Base-by-base conservation (phyloP, 2,797 vertebrate genomes). In the Tarsius wallacei region DNA sequence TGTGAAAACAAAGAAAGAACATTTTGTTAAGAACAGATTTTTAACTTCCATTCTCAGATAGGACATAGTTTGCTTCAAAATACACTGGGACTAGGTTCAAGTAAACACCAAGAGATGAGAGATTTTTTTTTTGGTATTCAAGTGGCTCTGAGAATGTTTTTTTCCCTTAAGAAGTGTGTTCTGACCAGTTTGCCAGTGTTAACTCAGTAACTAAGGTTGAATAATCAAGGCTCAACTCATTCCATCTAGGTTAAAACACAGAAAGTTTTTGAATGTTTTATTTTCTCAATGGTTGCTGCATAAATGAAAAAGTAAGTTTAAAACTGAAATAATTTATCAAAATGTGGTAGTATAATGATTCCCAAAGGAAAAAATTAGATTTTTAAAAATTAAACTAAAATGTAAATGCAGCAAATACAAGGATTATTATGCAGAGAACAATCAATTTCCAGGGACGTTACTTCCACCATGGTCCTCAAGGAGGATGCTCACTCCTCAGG, bases 391-490 rank as follows among this genome's bases (percentile, higher is more conserved):
- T 61, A 36, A 91, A 14, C 47, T 31, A 21, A 49, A 49, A 83
- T 21, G 16, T 47, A 49, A 19, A 1, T 0, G 14, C 17, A 2
- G 31, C 47, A 26, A 53, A n/a, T 4, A 42, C 61, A 70, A 82
- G 42, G 74, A 22, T 61, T 11, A 11, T 7, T 49, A 4, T 19
- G 9, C 7, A 59, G 66, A 21, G 16, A 47, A 87, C 9, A 4
- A 71, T 28, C 11, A 5, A 14, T 17, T 31, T 84, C 66, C 16
- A 19, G 33, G 11, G 36, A 7, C 12, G 22, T 3, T 7, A 42
- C 31, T 53, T 21, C 16, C 49, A 0, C 2, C 0, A 0, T 2
- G 1, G 19, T 36, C 51, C 49, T 71, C 1, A 1, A 14, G 17
- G 26, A 70, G 10, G 83, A 15, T 17, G 19, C 24, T 24, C 36